These are phyloP conservation scores for Drosophila malerkotliana DNA, from an alignment of 1,140 invertebrate genomes.

Conservation along the genomic window DNA sequence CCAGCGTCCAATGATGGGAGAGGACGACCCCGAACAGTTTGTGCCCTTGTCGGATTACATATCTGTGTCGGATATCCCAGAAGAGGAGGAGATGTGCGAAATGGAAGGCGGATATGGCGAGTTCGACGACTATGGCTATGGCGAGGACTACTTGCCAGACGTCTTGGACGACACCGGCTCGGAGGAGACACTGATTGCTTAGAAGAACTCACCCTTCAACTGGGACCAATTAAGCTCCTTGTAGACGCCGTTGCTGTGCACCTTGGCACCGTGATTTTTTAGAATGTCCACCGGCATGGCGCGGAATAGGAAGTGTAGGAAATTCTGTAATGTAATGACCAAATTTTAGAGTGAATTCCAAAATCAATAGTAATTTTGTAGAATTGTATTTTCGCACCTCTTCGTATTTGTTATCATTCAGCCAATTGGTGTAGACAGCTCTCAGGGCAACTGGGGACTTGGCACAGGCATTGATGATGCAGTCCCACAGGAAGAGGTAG, in stretches of 20 bases:
- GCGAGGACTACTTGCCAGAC: conserved; percentile 32
- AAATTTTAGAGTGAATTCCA: conserved; percentile 50
- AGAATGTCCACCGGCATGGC: conserved; percentile 81
- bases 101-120: conserved; percentile 14
- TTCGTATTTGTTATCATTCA: conserved; percentile 85
- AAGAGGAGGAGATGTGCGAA: conserved; percentile 41
- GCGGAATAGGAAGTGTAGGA: conserved; percentile 79
- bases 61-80: conserved; percentile 46
- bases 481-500: conserved; percentile 91
- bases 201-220: conserved; percentile 67
- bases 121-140: conserved; percentile 16
- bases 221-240: conserved; percentile 68
- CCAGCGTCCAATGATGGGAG: conserved; percentile 37
- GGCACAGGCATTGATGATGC: conserved; percentile 89
- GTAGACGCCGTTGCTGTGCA: conserved; percentile 67
- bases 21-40: conserved; percentile 58
- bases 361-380: conserved; percentile 51
- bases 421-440: conserved; percentile 88
- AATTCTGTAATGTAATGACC: conserved; percentile 57
- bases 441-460: conserved; percentile 88
- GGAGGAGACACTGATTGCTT: conserved; percentile 37
- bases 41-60: conserved; percentile 73
- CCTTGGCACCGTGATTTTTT: conserved; percentile 77
- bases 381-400: conserved; percentile 48
- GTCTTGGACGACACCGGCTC: conserved; percentile 21